These are phyloP conservation scores for Platysteira castanea DNA, from an alignment of 2,113 vertebrate genomes.

Conservation along the genomic window DNA sequence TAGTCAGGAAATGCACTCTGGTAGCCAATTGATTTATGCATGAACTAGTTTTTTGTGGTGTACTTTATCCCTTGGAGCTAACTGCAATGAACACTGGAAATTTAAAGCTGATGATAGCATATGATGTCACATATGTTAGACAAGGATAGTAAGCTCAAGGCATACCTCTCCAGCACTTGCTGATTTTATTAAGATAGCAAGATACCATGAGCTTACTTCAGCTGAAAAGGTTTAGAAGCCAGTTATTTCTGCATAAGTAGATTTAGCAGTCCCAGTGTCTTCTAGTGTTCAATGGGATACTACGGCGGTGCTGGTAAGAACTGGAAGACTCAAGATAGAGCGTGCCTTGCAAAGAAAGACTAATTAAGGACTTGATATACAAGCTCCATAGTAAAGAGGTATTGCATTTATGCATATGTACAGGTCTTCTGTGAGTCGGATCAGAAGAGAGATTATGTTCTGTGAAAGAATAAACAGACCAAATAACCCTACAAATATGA, in stretches of 20 bases:
- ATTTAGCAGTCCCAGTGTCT: neutral
- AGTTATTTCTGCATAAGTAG: neutral
- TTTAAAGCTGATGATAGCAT: neutral
- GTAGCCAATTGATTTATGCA: neutral
- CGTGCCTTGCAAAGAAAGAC: neutral
- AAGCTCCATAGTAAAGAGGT: neutral
- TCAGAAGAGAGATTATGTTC: neutral
- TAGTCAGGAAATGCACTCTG: neutral
- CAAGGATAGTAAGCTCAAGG: neutral
- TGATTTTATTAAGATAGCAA: neutral
- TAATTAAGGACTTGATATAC: neutral
- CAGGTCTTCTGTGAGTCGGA: neutral
- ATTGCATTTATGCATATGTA: neutral
- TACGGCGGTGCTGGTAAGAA: neutral
- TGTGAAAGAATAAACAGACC: neutral
- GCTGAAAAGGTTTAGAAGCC: neutral
- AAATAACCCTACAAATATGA: neutral
- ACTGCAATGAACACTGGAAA: neutral
- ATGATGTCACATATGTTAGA: neutral
- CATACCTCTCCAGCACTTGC: neutral
- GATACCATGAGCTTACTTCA: neutral
- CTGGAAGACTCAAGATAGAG: neutral
- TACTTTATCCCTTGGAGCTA: neutral
- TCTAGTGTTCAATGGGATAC: neutral
- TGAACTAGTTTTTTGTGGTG: neutral